phyloP scores from a whole-genome alignment of 2,888 invertebrate species.

The Drosophila eohydei region DNA sequence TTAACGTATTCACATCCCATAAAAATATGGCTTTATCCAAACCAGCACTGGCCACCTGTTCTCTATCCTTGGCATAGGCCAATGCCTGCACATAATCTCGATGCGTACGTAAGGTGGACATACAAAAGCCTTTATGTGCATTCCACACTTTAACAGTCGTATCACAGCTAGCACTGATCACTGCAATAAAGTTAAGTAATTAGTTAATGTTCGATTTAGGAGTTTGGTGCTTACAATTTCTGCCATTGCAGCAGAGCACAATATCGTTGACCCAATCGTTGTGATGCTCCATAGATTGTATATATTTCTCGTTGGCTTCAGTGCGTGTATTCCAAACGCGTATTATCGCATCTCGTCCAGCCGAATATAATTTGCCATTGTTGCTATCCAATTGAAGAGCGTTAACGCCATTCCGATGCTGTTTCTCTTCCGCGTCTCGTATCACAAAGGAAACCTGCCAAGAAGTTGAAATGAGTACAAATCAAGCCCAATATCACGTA shows the following conservation, averaged over 20 bases:
- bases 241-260: constrained; percentile 97
- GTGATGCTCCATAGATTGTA: constrained; percentile 99
- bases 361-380: constrained; percentile 95
- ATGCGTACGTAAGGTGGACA: constrained; percentile 99
- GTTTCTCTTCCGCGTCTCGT: constrained; percentile 96
- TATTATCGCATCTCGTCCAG: constrained; percentile 96
- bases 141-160: constrained; percentile 99
- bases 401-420: constrained; percentile 98
- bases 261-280: constrained; percentile 99
- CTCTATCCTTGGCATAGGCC: constrained; percentile 98
- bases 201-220: not conserved
- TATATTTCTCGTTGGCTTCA: constrained; percentile 90
- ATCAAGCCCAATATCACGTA: not conserved
- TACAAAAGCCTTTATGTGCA: constrained; percentile 99
- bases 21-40: constrained; percentile 98
- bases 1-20: constrained; percentile 99
- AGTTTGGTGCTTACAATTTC: constrained; percentile 89
- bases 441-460: constrained; percentile 97
- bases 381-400: constrained; percentile 96
- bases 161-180: constrained; percentile 99
- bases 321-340: constrained; percentile 93
- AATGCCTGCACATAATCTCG: constrained; percentile 99
- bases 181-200: constrained; percentile 84
- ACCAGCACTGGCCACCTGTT: constrained; percentile 97
- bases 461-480: not conserved